Evolutionary conservation across 2,113 vertebrate genomes (phyloP).

Genomic region (Hystrix cristata): DNA sequence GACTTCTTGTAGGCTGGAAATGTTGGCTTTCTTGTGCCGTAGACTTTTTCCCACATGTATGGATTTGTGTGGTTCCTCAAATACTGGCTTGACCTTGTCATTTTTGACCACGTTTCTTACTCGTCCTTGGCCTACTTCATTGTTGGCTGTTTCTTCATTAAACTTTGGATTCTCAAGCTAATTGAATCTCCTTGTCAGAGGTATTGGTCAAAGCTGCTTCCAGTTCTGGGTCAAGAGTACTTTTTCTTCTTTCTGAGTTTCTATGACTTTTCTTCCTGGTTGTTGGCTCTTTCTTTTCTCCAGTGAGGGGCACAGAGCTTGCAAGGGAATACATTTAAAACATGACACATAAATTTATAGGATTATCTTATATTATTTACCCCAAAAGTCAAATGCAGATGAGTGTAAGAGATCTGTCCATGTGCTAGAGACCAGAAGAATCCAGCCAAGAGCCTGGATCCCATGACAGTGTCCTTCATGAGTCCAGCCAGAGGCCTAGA

Average conservation of each 20-base stretch:
- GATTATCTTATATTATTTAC: no score
- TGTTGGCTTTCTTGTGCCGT: conserved; percentile 94
- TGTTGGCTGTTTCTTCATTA: conserved; percentile 89
- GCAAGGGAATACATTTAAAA: no score
- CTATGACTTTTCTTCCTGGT: conserved; percentile 93
- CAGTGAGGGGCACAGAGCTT: conserved; percentile 94
- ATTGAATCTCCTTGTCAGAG: conserved; percentile 94
- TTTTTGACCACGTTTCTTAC: conserved; percentile 97
- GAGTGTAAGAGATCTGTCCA: no score
- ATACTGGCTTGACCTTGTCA: conserved; percentile 95
- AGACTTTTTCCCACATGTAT: conserved; percentile 96
- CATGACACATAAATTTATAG: no score
- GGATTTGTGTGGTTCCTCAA: conserved; percentile 95
- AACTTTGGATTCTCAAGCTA: conserved; percentile 94
- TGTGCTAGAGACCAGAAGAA: no score
- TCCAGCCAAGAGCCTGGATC: no score
- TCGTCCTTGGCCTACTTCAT: conserved; percentile 88
- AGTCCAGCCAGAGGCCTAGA: no score
- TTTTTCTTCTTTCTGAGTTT: conserved; percentile 91
- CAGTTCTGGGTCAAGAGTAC: conserved; percentile 95
- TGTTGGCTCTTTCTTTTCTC: conserved; percentile 93
- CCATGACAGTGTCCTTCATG: no score
- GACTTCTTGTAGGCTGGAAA: conserved; percentile 91
- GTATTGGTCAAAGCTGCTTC: conserved; percentile 96
- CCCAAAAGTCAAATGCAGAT: no score